Conservation (phyloP, 2,797 vertebrate species). For the Nothura maculosa region DNA sequence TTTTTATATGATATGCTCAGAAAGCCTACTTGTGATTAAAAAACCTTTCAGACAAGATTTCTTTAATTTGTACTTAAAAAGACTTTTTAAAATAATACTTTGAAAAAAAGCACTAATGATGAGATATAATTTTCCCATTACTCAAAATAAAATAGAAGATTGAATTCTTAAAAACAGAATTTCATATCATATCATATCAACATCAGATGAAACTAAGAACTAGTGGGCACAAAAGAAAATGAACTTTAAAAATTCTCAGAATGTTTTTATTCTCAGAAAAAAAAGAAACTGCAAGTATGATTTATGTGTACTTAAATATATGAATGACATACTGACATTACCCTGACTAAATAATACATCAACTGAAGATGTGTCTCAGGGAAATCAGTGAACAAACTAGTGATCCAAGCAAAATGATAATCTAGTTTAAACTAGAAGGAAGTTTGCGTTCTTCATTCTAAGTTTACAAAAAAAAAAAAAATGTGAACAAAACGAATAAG, state of each 20-base stretch:
- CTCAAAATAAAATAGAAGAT: background rate
- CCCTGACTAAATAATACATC: background rate
- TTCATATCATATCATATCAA: background rate
- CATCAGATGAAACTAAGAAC: background rate
- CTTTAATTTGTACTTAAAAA: background rate
- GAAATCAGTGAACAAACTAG: background rate
- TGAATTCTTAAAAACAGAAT: background rate
- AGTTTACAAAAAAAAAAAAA: background rate
- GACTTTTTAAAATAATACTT: background rate
- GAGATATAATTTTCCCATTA: background rate
- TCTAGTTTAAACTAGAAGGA: background rate
- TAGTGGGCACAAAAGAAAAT: background rate
- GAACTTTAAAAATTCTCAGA: background rate
- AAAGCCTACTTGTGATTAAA: background rate
- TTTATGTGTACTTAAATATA: background rate
- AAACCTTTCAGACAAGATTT: background rate
- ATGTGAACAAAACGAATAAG: background rate
- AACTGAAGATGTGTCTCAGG: background rate
- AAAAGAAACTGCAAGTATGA: background rate
- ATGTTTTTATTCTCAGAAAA: background rate
- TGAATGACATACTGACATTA: background rate
- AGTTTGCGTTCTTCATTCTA: background rate
- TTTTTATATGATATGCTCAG: background rate
- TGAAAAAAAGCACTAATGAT: accelerated
- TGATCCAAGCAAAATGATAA: background rate